These are phyloP conservation scores for Varanus salvator DNA, from an alignment of 2,113 vertebrate genomes.

Conservation along the genomic window DNA sequence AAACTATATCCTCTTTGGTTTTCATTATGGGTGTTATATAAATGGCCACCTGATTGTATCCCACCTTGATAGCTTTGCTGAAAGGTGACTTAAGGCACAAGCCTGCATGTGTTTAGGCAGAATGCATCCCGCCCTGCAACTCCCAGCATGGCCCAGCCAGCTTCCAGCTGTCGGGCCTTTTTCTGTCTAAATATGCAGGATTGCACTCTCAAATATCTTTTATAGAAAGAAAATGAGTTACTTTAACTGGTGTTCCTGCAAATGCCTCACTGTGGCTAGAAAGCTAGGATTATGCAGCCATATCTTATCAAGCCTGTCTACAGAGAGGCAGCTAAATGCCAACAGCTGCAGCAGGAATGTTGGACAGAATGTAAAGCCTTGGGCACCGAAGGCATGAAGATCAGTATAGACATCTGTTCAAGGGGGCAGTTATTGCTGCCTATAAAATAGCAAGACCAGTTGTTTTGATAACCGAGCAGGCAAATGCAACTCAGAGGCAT, in stretches of 20 bases:
- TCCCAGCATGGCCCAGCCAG: too few species aligned
- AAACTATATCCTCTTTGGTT: neutral
- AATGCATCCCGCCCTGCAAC: too few species aligned
- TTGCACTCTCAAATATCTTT: too few species aligned
- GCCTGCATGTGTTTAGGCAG: too few species aligned
- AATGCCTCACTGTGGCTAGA: slow-evolving; percentile 30
- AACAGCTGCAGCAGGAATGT: slow-evolving; percentile 66
- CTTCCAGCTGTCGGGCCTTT: too few species aligned
- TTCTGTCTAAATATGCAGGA: too few species aligned
- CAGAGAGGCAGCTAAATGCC: slow-evolving; percentile 51
- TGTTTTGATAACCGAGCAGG: slow-evolving; percentile 51
- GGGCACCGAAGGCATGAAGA: slow-evolving; percentile 53
- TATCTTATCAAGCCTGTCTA: slow-evolving; percentile 55
- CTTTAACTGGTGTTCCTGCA: neutral
- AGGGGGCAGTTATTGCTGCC: slow-evolving; percentile 58
- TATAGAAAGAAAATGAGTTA: too few species aligned
- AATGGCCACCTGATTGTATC: neutral
- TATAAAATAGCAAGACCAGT: slow-evolving; percentile 65
- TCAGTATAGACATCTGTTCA: slow-evolving; percentile 56
- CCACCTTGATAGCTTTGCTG: neutral
- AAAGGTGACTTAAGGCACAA: neutral
- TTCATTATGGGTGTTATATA: neutral
- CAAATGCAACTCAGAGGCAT: slow-evolving; percentile 65
- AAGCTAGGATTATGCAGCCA: slow-evolving; percentile 25
- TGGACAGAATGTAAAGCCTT: slow-evolving; percentile 61